Evolutionary conservation across 1,140 invertebrate genomes (phyloP).

Genomic region (Orchesella cincta): DNA sequence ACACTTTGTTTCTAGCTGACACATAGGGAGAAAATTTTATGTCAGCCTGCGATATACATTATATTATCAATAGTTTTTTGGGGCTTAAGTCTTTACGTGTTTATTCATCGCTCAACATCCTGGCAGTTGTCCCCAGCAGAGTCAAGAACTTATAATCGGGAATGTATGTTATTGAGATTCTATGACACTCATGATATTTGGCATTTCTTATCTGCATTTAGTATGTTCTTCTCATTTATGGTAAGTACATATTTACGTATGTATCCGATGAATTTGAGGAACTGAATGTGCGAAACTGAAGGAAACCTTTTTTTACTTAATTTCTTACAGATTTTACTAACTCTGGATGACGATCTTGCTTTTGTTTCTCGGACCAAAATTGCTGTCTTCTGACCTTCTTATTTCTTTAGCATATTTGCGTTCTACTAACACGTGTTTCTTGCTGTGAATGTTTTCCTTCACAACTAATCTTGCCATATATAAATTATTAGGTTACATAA

Average conservation of each 20-base stretch:
- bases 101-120: constrained; percentile 74
- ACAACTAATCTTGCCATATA: too few relatives aligned
- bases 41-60: constrained; percentile 67
- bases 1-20: constrained; percentile 60
- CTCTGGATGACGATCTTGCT: constrained; percentile 75
- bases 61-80: constrained; percentile 67
- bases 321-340: constrained; percentile 63
- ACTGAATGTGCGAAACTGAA: neutral
- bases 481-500: too few relatives aligned
- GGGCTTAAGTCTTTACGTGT: constrained; percentile 72
- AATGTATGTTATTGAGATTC: constrained; percentile 74
- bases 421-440: too few relatives aligned
- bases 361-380: constrained; percentile 69
- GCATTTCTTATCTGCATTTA: constrained; percentile 82
- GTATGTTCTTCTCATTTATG: constrained; percentile 87
- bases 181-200: constrained; percentile 73
- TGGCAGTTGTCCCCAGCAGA: constrained; percentile 80
- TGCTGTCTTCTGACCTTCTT: constrained; percentile 73
- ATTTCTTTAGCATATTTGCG: neutral
- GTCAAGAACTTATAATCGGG: constrained; percentile 73
- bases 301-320: neutral
- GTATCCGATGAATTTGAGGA: neutral
- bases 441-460: too few relatives aligned
- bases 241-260: constrained; percentile 53
- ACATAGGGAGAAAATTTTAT: constrained; percentile 68